Evolutionary conservation across 2,888 invertebrate genomes (phyloP).

Genomic region (Melitaea athalia): DNA sequence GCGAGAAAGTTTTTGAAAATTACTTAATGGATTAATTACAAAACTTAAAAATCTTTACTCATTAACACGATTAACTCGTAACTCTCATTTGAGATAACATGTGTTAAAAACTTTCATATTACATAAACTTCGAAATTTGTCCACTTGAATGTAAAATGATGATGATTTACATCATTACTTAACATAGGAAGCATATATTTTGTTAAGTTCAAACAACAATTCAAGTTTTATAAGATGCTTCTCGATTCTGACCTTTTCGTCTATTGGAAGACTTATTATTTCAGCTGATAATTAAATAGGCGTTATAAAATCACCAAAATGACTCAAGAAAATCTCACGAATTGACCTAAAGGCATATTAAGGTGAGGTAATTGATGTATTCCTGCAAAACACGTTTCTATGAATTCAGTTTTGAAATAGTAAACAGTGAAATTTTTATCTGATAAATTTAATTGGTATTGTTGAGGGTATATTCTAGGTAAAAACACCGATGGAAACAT

Average conservation of each 20-base stretch:
- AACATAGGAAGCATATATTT: neutral
- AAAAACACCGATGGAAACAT: too few relatives aligned
- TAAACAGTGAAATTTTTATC: too few relatives aligned
- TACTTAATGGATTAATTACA: neutral
- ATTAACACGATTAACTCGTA: constrained; percentile 21
- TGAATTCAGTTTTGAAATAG: too few relatives aligned
- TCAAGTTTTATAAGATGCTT: too few relatives aligned
- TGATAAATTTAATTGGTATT: too few relatives aligned
- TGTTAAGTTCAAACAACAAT: neutral
- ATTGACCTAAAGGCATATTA: too few relatives aligned
- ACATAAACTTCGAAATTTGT: constrained; percentile 27
- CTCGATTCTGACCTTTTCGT: too few relatives aligned
- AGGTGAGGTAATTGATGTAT: too few relatives aligned
- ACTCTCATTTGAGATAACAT: constrained; percentile 18
- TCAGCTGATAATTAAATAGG: too few relatives aligned
- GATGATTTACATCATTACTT: constrained; percentile 6
- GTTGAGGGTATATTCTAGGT: too few relatives aligned
- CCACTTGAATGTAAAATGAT: neutral
- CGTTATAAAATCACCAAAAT: neutral
- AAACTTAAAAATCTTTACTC: constrained; percentile 2
- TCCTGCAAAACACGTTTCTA: too few relatives aligned
- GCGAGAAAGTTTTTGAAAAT: constrained; percentile 10
- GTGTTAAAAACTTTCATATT: constrained; percentile 34
- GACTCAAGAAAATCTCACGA: neutral
- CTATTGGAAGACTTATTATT: too few relatives aligned